These are phyloP conservation scores for Cremastinae sp. DNA, from an alignment of 2,888 invertebrate species.

Conservation along the genomic window DNA sequence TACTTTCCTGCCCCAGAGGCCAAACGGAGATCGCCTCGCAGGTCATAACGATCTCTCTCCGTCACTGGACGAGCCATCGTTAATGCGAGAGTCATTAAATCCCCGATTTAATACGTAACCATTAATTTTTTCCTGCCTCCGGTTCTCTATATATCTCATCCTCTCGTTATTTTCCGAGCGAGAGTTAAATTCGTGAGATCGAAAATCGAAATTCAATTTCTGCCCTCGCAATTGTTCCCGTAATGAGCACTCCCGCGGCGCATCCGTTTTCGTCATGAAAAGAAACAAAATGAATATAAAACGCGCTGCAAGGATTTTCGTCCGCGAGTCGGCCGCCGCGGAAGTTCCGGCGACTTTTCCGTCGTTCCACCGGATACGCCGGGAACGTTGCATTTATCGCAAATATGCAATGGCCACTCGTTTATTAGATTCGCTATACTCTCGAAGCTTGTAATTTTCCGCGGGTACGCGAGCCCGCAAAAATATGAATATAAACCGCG, in stretches of 20 bases:
- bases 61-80: slow-evolving; percentile 3
- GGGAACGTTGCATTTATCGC: slow-evolving; percentile 74
- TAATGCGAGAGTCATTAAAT: slow-evolving; percentile 11
- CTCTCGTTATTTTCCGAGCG: not conserved
- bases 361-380: slow-evolving; percentile 76
- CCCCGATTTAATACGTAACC: not conserved
- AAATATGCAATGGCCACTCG: slow-evolving; percentile 67
- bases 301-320: too few species aligned
- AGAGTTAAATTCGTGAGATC: not conserved
- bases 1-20: slow-evolving; percentile 9
- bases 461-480: slow-evolving; percentile 22
- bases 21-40: not conserved
- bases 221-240: not conserved
- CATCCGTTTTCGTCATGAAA: not conserved
- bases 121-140: not conserved
- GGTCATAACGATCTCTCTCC: not conserved
- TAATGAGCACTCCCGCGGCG: too few species aligned
- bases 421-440: slow-evolving; percentile 78
- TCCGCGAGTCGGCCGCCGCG: too few species aligned
- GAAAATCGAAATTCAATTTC: not conserved
- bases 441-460: slow-evolving; percentile 63
- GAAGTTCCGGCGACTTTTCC: slow-evolving; percentile 9
- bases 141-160: not conserved
- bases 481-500: slow-evolving; percentile 8
- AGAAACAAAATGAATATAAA: too few species aligned